Conservation (phyloP, 2,888 invertebrate genomes). For the Caenorhabditis wallacei region DNA sequence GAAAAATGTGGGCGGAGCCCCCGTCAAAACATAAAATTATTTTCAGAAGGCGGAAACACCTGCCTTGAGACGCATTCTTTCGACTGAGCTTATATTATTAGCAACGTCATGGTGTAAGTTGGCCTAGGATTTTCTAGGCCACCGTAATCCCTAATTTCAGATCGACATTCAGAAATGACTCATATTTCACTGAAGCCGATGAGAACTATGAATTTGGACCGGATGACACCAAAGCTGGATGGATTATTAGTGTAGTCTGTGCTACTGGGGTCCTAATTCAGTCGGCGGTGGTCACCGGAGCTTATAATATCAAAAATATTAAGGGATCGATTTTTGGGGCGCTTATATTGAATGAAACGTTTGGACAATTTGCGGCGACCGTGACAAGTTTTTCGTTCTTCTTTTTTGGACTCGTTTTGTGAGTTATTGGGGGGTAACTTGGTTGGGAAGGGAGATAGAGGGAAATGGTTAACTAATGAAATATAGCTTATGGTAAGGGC, state of each 20-base stretch:
- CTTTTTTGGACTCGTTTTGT: slow-evolving; percentile 29
- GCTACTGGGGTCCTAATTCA: slow-evolving; percentile 14
- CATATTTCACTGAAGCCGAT: slow-evolving; percentile 44
- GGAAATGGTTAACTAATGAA: too few relatives aligned
- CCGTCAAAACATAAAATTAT: too few relatives aligned
- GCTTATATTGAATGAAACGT: slow-evolving; percentile 29
- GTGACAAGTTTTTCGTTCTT: slow-evolving; percentile 23
- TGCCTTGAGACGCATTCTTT: too few relatives aligned
- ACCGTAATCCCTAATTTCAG: slow-evolving; percentile 15
- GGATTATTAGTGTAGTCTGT: slow-evolving; percentile 17
- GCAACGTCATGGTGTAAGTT: slow-evolving; percentile 12
- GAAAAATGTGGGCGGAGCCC: too few relatives aligned
- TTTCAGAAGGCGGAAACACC: too few relatives aligned
- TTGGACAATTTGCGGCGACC: slow-evolving; percentile 30
- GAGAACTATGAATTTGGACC: slow-evolving; percentile 37
- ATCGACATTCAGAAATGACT: slow-evolving; percentile 44
- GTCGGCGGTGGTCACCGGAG: slow-evolving; percentile 6
- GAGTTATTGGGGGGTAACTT: background rate
- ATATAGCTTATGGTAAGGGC: background rate
- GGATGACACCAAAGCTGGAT: slow-evolving; percentile 25
- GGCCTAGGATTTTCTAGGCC: slow-evolving; percentile 9
- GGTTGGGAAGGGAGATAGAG: background rate
- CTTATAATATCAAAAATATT: slow-evolving; percentile 31
- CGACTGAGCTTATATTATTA: too few relatives aligned
- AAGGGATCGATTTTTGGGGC: slow-evolving; percentile 28